These are phyloP conservation scores for Thaumatotibia leucotreta DNA, from an alignment of 1,140 invertebrate genomes.

Conservation along the genomic window DNA sequence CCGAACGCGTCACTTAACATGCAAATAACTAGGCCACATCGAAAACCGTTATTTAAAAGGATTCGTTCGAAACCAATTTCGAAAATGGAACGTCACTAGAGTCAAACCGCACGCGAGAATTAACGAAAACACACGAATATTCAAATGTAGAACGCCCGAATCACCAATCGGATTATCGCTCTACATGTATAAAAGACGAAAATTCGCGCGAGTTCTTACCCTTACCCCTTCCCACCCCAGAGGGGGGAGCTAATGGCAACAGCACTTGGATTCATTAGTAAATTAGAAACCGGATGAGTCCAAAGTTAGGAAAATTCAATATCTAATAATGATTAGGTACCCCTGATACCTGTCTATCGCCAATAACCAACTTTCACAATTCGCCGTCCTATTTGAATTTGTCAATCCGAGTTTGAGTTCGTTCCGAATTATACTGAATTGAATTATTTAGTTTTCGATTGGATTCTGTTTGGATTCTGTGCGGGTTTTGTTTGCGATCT, in stretches of 20 bases:
- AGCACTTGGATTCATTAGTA: conserved; percentile 76
- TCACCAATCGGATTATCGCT: conserved; percentile 72
- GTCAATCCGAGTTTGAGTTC: conserved; percentile 63
- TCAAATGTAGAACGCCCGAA: conserved; percentile 66
- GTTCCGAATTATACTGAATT: conserved; percentile 51
- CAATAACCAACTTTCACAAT: conserved; percentile 38
- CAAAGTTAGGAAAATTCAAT: conserved; percentile 77
- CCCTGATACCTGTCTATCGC: conserved; percentile 65
- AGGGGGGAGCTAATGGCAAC: conserved; percentile 59
- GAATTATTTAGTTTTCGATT: conserved; percentile 73
- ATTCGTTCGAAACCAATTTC: conserved; percentile 37
- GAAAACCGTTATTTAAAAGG: conserved; percentile 4
- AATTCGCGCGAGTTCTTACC: conserved; percentile 62
- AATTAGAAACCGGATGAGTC: conserved; percentile 77
- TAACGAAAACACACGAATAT: conserved; percentile 58
- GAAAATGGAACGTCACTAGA: conserved; percentile 43
- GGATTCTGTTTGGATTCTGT: conserved; percentile 52
- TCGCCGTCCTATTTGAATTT: conserved; percentile 53
- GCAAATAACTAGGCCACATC: conserved; percentile 7
- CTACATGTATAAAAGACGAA: conserved; percentile 72
- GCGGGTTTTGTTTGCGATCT: conserved; percentile 45
- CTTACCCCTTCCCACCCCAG: conserved; percentile 37
- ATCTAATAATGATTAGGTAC: conserved; percentile 76
- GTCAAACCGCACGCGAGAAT: conserved; percentile 48
- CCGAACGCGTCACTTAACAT: conserved; percentile 2